A percentile compares a stretch with the other conserved stretches of the same genome.
phyloP scores from a whole-genome alignment of 2,888 invertebrate species.

The Strigamia transsilvanica region DNA sequence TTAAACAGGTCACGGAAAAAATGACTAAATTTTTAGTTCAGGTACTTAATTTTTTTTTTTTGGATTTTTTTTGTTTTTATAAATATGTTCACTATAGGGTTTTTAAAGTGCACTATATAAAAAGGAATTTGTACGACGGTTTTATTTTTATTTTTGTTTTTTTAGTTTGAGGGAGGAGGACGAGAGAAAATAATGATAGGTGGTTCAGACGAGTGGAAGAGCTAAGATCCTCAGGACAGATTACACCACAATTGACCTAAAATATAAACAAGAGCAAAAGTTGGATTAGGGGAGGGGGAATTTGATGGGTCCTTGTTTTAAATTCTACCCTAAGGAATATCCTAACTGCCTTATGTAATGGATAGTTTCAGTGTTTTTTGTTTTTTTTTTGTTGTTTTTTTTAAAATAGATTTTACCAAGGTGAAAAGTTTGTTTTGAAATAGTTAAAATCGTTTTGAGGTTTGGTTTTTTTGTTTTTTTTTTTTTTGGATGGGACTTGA shows the following conservation, averaged over 20 bases:
- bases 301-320: slow-evolving; percentile 24
- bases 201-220: slow-evolving; percentile 32
- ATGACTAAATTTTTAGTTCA: background rate
- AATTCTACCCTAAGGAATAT: background rate
- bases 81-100: no score
- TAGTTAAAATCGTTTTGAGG: background rate
- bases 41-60: slow-evolving; percentile 12
- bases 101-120: background rate
- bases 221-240: slow-evolving; percentile 41
- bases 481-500: no score
- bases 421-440: no score
- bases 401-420: background rate
- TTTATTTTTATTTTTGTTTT: background rate
- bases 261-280: slow-evolving; percentile 48
- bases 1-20: slow-evolving; percentile 26
- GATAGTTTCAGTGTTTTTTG: background rate
- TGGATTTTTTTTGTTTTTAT: background rate
- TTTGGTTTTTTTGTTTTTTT: background rate
- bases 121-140: background rate
- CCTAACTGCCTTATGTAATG: slow-evolving; percentile 18
- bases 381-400: background rate
- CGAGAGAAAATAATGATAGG: slow-evolving; percentile 39
- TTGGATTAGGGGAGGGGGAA: slow-evolving; percentile 37
- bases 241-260: slow-evolving; percentile 42
- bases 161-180: slow-evolving; percentile 11